phyloP scores from a whole-genome alignment of 2,113 vertebrate species.

The Rhabdomys dilectus region DNA sequence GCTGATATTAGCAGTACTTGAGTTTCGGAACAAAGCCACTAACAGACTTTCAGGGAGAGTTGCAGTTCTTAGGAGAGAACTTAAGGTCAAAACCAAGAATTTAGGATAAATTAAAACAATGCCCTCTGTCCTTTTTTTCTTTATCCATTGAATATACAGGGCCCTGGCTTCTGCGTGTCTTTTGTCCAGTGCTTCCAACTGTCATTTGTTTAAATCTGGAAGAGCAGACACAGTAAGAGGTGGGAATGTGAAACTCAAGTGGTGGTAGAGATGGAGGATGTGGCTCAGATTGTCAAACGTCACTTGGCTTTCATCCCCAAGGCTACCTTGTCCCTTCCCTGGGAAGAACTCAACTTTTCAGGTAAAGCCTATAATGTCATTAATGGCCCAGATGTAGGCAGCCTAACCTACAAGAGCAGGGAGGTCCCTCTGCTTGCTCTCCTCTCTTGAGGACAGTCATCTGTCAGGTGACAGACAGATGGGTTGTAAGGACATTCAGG shows the following conservation, averaged over 20 bases:
- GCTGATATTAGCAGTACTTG: slow-evolving; percentile 15
- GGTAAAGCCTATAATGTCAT: neutral
- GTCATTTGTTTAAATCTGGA: neutral
- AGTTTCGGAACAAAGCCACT: slow-evolving; percentile 64
- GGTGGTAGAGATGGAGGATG: rapidly evolving
- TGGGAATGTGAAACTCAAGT: neutral
- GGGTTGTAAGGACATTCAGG: rapidly evolving
- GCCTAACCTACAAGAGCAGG: neutral
- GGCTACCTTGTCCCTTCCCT: rapidly evolving
- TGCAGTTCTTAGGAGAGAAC: neutral
- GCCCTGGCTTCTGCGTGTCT: neutral
- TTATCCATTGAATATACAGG: neutral
- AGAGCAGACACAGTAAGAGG: neutral
- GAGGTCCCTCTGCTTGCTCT: neutral
- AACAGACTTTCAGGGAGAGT: slow-evolving; percentile 50
- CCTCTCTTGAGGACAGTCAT: neutral
- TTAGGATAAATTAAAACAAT: neutral
- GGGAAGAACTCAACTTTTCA: neutral
- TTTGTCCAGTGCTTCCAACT: neutral
- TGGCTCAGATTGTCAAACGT: neutral
- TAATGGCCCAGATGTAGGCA: neutral
- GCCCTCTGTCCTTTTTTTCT: neutral
- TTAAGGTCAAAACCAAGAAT: slow-evolving; percentile 61
- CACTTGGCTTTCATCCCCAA: neutral
- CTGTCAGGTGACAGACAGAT: neutral